A percentile compares a stretch with the other conserved stretches of the same genome.
phyloP scores from a whole-genome alignment of 2,888 invertebrate species.

The Portevinia maculata region DNA sequence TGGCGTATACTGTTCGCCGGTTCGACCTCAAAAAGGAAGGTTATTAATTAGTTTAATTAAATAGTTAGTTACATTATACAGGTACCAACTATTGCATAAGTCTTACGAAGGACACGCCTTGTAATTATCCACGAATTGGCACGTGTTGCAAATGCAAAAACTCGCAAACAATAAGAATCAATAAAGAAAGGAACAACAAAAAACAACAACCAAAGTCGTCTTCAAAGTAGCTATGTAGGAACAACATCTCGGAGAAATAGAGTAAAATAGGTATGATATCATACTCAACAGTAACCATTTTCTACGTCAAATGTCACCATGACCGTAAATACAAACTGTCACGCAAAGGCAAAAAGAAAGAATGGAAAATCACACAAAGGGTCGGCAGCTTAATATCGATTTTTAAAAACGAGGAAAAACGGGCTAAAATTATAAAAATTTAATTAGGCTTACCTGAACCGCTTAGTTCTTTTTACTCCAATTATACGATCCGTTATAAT shows the following conservation, averaged over 20 bases:
- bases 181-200: no score
- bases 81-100: neutral
- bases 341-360: constrained; percentile 24
- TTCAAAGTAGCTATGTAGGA: constrained; percentile 7
- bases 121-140: constrained; percentile 13
- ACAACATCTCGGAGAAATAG: constrained; percentile 37
- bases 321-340: constrained; percentile 59
- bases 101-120: neutral
- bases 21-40: no score
- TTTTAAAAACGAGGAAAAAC: neutral
- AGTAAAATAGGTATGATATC: constrained; percentile 46
- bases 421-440: neutral
- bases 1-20: neutral
- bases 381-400: constrained; percentile 10
- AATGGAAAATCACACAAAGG: constrained; percentile 9
- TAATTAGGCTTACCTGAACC: constrained; percentile 36
- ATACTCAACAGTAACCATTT: constrained; percentile 32
- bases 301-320: constrained; percentile 55
- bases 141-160: constrained; percentile 51
- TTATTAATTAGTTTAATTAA: no score
- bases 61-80: neutral
- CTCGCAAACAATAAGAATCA: constrained; percentile 7
- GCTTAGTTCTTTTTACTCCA: constrained; percentile 82
- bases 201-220: neutral
- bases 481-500: constrained; percentile 83